Base-by-base conservation (phyloP, 2,888 invertebrate genomes). In the Mythimna impura region DNA sequence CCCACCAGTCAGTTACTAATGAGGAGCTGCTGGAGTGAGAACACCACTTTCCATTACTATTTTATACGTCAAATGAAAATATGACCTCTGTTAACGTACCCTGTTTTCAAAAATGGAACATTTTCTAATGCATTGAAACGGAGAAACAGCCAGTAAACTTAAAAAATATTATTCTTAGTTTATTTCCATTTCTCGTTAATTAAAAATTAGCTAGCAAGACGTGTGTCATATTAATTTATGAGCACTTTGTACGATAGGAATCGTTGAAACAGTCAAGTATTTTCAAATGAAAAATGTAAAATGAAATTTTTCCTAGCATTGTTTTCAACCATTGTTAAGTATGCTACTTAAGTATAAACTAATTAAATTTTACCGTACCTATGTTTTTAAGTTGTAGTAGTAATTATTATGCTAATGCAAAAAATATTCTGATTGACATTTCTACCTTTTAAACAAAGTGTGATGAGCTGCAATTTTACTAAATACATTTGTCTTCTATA, bases 1-100 rank as follows among this genome's bases (percentile, higher is more conserved):
- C 85, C 87, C 87, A 86, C 86, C 89, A 88, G 90, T 89, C 91
- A 87, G 85, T 83, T 87, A 87, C 89, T 91, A 92, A 92, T 89
- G 90, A 91, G 89, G 83, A 82, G 79, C 84, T 80, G 84, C 76
- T 77, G 81, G 81, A 81, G 83, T 84, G 84, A 73, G 85, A 89
- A 87, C 84, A 85, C 86, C 82, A 89, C 84, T 90, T 89, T 90
- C 88, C 86, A 91, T 91, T 86, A 84, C 73, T 78, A 71, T 80
- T 80, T 80, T 75, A 68, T 54, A 76, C 34, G 52, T 71, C 74
- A 74, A 47, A 81, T n/a, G 43, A 82, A 77, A 82, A 62, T 71
- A 68, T 69, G 30, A 73, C 66, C 40, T 73, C 68, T 73, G 36
- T 74, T 72, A 34, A 12, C 47, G 66, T 63, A 67, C 52, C 12